phyloP scores from a whole-genome alignment of 1,140 invertebrate species.

The Aphaenogaster floridana region DNA sequence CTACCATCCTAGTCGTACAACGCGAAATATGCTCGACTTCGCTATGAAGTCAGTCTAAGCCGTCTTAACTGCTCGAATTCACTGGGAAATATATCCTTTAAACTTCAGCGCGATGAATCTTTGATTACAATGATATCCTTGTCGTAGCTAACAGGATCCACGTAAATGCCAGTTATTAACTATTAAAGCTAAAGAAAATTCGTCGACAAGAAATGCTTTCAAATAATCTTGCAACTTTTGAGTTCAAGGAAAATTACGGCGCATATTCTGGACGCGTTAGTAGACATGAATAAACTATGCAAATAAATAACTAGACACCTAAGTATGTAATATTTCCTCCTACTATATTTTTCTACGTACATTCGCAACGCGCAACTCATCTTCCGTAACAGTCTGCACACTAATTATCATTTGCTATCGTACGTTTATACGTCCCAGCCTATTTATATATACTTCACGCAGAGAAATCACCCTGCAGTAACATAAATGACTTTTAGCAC shows the following conservation, averaged over 20 bases:
- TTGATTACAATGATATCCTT: constrained; percentile 43
- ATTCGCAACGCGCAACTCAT: neutral
- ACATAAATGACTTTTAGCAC: constrained; percentile 4
- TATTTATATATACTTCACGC: neutral
- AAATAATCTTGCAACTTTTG: constrained; percentile 28
- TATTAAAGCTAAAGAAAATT: constrained; percentile 55
- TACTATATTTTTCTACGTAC: constrained; percentile 6
- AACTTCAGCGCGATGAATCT: constrained; percentile 64
- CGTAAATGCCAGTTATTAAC: constrained; percentile 47
- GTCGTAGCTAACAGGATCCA: constrained; percentile 11
- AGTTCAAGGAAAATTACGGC: constrained; percentile 40
- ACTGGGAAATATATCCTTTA: constrained; percentile 39
- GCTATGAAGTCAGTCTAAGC: constrained; percentile 62
- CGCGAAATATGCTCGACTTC: constrained; percentile 50
- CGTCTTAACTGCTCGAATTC: constrained; percentile 58
- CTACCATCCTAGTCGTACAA: constrained; percentile 40
- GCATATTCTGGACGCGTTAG: constrained; percentile 27
- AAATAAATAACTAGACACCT: constrained; percentile 32
- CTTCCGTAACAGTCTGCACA: neutral
- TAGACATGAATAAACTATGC: constrained; percentile 48
- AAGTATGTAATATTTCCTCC: neutral
- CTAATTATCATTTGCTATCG: constrained; percentile 30
- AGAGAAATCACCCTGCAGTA: neutral
- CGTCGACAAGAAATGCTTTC: neutral
- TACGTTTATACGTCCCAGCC: neutral